These are phyloP conservation scores for Takifugu bimaculatus DNA, from an alignment of 2,113 vertebrate species.

Conservation along the genomic window DNA sequence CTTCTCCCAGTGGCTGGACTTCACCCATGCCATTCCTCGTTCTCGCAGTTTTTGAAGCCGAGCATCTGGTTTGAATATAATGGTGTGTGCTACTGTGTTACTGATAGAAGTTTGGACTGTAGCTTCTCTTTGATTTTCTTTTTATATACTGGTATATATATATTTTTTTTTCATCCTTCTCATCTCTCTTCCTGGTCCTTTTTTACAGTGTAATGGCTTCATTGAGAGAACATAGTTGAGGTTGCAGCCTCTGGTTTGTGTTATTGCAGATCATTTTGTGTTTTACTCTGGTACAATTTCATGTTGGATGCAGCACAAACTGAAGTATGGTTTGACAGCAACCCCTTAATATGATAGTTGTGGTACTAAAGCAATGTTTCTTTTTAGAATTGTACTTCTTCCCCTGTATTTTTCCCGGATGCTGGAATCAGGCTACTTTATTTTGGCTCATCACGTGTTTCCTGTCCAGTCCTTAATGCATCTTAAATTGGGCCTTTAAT, in stretches of 20 bases:
- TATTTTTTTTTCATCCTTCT: constrained; percentile 16
- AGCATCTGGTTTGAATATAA: constrained; percentile 84
- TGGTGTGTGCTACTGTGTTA: constrained; percentile 74
- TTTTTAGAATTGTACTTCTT: constrained; percentile 11
- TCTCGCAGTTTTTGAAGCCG: constrained; percentile 30
- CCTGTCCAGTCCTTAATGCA: not conserved
- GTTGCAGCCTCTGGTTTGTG: constrained; percentile 15
- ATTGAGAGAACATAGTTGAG: constrained; percentile 28
- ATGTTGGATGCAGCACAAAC: not conserved
- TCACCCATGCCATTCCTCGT: constrained; percentile 35
- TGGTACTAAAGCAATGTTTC: not conserved
- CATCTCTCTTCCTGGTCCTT: constrained; percentile 50
- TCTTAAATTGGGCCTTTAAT: too few species aligned
- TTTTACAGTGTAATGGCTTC: constrained; percentile 29
- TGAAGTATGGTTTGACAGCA: not conserved
- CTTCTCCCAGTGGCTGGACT: constrained; percentile 48
- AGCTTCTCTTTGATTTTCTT: constrained; percentile 59
- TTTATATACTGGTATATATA: not conserved
- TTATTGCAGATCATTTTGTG: not conserved
- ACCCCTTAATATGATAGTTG: not conserved
- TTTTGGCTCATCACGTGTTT: not conserved
- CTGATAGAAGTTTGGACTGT: constrained; percentile 68
- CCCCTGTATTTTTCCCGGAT: not conserved
- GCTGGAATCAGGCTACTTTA: not conserved
- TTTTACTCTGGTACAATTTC: not conserved